Evolutionary conservation across 2,113 vertebrate genomes (phyloP).

Genomic region (Orycteropus afer): DNA sequence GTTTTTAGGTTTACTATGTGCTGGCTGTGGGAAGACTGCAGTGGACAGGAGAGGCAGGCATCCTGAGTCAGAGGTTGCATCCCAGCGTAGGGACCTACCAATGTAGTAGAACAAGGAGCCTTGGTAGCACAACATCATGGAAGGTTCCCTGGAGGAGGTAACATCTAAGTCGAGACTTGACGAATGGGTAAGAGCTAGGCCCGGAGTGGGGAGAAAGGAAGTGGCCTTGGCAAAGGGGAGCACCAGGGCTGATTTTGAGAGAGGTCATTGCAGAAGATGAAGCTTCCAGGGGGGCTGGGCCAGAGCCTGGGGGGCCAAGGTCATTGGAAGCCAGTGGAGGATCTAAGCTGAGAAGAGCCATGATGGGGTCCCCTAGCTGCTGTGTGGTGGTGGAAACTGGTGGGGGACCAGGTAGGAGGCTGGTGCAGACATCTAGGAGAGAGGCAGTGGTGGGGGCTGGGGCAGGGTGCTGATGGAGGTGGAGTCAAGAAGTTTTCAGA

Average conservation of each 20-base stretch:
- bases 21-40: not conserved
- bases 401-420: not conserved
- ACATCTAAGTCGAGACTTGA: not conserved
- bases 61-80: not conserved
- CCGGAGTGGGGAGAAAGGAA: not conserved
- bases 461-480: too few relatives aligned
- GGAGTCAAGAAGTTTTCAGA: not conserved
- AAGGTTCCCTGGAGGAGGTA: slow-evolving; percentile 14
- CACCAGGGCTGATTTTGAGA: not conserved
- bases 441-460: too few relatives aligned
- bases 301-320: too few relatives aligned
- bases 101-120: not conserved
- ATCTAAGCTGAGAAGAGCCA: not conserved
- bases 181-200: not conserved
- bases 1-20: not conserved
- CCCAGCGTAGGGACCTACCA: not conserved
- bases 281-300: fast-evolving
- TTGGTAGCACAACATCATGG: not conserved
- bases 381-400: not conserved
- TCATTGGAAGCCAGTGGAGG: not conserved
- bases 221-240: not conserved
- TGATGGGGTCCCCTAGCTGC: not conserved
- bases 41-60: not conserved
- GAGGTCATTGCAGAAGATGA: not conserved
- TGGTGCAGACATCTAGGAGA: not conserved